Evolutionary conservation across 2,797 vertebrate species (phyloP).

Genomic region (Chelon labrosus): DNA sequence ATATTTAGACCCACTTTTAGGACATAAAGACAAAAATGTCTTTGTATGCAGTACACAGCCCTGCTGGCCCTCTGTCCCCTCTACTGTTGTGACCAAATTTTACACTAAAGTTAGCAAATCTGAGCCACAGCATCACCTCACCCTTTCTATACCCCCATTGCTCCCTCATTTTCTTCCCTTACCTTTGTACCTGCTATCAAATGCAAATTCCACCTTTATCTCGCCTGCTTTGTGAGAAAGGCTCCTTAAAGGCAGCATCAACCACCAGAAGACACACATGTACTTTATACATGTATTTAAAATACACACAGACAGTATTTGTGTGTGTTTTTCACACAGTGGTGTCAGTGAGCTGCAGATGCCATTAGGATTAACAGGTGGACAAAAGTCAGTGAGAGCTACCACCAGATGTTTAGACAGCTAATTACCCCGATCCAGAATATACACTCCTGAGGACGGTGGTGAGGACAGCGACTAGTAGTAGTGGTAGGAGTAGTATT

Average conservation of each 20-base stretch:
- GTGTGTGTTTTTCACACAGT: constrained; percentile 47
- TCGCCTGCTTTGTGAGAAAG: constrained; percentile 47
- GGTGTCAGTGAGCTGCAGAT: constrained; percentile 73
- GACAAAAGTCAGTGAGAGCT: constrained; percentile 54
- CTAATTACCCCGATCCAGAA: constrained; percentile 58
- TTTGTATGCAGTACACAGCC: too few species aligned
- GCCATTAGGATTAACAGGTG: constrained; percentile 66
- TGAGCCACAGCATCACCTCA: too few species aligned
- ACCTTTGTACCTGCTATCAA: constrained; percentile 7
- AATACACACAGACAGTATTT: not conserved
- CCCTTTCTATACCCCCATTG: not conserved
- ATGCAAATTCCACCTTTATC: constrained; percentile 73
- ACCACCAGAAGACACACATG: constrained; percentile 2
- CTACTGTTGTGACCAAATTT: too few species aligned
- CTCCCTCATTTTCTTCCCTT: not conserved
- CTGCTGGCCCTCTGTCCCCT: too few species aligned
- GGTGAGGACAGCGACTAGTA: too few species aligned
- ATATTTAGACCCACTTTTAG: too few species aligned
- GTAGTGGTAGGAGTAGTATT: too few species aligned
- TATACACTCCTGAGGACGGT: not conserved
- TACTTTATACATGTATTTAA: not conserved
- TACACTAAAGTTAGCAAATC: too few species aligned
- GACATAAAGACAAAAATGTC: too few species aligned
- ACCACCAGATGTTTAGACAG: constrained; percentile 70
- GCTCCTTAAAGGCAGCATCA: constrained; percentile 23